Evolutionary conservation across 2,888 invertebrate genomes (phyloP).

Genomic region (Troides helena): DNA sequence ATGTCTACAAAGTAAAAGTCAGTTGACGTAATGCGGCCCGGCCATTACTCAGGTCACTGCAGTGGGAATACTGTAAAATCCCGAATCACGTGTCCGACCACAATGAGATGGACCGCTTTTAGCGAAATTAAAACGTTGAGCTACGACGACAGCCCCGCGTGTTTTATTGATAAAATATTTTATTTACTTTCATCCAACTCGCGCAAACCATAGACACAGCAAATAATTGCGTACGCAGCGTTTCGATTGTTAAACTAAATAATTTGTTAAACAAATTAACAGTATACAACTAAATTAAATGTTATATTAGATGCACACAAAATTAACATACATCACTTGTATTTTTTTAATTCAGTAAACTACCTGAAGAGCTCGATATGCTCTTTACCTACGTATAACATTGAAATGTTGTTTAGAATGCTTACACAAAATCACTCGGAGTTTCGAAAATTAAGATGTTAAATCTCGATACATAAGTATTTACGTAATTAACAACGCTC

Average conservation of each 20-base stretch:
- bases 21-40: slow-evolving; percentile 3
- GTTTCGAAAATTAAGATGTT: too few species aligned
- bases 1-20: background rate
- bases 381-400: too few species aligned
- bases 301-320: too few species aligned
- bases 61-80: slow-evolving; percentile 47
- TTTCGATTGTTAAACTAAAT: background rate
- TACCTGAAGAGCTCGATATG: too few species aligned
- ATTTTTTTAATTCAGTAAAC: too few species aligned
- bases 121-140: slow-evolving; percentile 68
- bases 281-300: too few species aligned
- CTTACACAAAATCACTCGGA: too few species aligned
- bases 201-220: background rate
- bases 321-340: too few species aligned
- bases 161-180: slow-evolving; percentile 63
- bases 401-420: too few species aligned
- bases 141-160: slow-evolving; percentile 47
- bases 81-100: slow-evolving; percentile 61
- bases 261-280: too few species aligned
- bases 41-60: slow-evolving; percentile 32
- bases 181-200: slow-evolving; percentile 14
- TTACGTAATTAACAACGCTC: too few species aligned
- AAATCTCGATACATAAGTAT: too few species aligned
- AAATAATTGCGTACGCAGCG: background rate
- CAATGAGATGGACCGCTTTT: slow-evolving; percentile 74